Base-by-base conservation (phyloP, 1,140 invertebrate species). In the Portunus trituberculatus region DNA sequence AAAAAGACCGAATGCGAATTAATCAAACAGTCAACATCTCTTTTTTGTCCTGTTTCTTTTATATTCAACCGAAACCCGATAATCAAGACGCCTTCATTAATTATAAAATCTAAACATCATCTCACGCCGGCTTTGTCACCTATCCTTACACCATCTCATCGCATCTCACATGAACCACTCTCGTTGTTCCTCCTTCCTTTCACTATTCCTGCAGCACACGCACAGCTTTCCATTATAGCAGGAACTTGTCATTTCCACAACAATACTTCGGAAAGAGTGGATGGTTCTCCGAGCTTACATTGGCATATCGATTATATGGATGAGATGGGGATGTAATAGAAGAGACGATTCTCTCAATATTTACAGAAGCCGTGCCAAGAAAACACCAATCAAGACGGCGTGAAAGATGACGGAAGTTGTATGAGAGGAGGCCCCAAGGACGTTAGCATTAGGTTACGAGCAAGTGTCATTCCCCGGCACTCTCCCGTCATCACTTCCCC, bases 261-360 rank as follows among this genome's bases (percentile, higher is more conserved):
- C 16, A 76, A n/a, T 76, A 16, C 67, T n/a, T 25, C 6, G n/a
- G 67, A 25, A 76, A n/a, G 67, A 59, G 52, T 59, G 52, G 52
- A 59, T 59, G 52, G 52, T 59, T 59, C 52, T 20, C 16, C 12
- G 52, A 7, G 25, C 67, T n/a, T 7, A 12, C 25, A 76, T 76
- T 76, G n/a, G 67, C 67, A 76, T 76, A 76, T 76, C n/a, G 67
- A 76, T 25, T 76, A n/a, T n/a, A n/a, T 76, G n/a, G n/a, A n/a
- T n/a, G 67, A 76, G 20, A 76, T 25, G 20, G 67, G n/a, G 8
- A n/a, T 25, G 67, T n/a, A 76, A 76, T 76, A 76, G 67, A 76
- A 7, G n/a, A 7, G 0, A n/a, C 20, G 6, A 7, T 25, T n/a
- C 3, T 76, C 20, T 76, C 20, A 76, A n/a, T 76, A 76, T 76